These are phyloP conservation scores for Ctena decussata DNA, from an alignment of 2,888 invertebrate species.

Conservation along the genomic window DNA sequence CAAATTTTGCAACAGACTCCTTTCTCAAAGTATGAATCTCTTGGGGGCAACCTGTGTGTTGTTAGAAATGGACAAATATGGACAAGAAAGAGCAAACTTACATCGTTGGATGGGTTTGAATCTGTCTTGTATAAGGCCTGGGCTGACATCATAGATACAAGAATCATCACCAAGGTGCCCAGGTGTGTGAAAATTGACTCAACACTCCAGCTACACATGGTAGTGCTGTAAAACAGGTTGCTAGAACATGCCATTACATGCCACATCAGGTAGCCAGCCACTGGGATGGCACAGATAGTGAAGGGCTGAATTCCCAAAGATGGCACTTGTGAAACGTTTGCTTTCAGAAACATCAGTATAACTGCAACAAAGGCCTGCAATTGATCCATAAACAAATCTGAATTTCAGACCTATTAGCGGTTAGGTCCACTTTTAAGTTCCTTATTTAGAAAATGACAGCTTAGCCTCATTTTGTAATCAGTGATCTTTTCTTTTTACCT, in stretches of 20 bases:
- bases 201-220: slow-evolving; percentile 65
- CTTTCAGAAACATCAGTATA: background rate
- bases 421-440: no score
- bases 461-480: no score
- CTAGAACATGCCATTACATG: slow-evolving; percentile 78
- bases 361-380: background rate
- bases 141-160: background rate
- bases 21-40: no score
- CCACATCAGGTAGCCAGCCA: slow-evolving; percentile 28
- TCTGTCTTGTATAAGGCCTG: background rate
- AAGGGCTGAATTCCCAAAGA: background rate
- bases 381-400: no score
- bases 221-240: slow-evolving; percentile 61
- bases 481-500: no score
- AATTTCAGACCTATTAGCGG: no score
- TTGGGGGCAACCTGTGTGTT: no score
- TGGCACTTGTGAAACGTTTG: background rate
- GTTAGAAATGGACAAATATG: no score
- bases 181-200: slow-evolving; percentile 38
- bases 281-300: background rate
- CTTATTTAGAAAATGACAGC: no score
- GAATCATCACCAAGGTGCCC: background rate
- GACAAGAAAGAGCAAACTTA: no score
- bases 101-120: background rate
- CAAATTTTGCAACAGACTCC: no score